Evolutionary conservation across 2,797 vertebrate species (phyloP).

Genomic region (Ciconia nigra): DNA sequence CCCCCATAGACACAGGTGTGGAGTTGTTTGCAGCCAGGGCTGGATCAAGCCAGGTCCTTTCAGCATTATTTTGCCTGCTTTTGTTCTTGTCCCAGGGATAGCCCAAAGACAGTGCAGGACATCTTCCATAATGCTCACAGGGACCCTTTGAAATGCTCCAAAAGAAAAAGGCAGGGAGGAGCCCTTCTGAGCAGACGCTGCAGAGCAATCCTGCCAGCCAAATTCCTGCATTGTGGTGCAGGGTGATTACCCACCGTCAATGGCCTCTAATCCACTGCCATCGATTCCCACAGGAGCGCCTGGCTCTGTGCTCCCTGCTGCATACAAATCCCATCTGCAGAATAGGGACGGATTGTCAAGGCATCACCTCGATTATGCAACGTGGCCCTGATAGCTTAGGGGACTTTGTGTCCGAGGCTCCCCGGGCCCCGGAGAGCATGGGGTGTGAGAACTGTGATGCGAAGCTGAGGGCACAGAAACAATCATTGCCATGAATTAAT

Average conservation of each 20-base stretch:
- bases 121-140: neutral
- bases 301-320: neutral
- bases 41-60: neutral
- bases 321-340: conserved; percentile 2
- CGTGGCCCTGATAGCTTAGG: neutral
- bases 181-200: neutral
- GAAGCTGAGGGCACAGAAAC: neutral
- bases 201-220: neutral
- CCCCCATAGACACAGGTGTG: neutral
- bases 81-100: neutral
- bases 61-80: neutral
- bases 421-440: fast-evolving
- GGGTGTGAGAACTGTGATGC: neutral
- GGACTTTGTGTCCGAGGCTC: neutral
- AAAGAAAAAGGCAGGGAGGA: neutral
- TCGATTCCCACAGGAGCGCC: neutral
- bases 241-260: neutral
- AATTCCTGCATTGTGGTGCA: neutral
- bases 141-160: neutral
- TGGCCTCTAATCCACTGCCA: conserved; percentile 9
- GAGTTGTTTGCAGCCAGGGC: neutral
- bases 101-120: neutral
- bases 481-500: neutral
- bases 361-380: conserved; percentile 19
- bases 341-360: neutral